These are phyloP conservation scores for Hedya salicella DNA, from an alignment of 2,888 invertebrate species.

Conservation along the genomic window DNA sequence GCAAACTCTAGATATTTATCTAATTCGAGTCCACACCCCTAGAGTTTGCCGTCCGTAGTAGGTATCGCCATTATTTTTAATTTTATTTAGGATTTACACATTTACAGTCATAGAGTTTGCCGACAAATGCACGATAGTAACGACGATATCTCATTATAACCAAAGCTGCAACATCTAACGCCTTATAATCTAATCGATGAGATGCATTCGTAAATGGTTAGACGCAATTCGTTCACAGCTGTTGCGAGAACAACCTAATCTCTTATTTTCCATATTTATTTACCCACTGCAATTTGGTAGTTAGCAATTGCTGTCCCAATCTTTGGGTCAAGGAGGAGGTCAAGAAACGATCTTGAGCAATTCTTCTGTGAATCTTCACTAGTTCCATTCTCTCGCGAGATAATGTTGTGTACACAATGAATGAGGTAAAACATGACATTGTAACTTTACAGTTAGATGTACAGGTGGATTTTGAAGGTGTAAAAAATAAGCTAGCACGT, in stretches of 20 bases:
- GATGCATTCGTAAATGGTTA: background rate
- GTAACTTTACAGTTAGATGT: background rate
- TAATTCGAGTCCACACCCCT: too few species aligned
- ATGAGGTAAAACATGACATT: background rate
- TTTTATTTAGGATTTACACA: too few species aligned
- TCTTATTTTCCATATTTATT: background rate
- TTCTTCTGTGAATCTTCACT: constrained; percentile 33
- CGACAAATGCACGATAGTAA: too few species aligned
- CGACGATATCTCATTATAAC: too few species aligned
- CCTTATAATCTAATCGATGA: too few species aligned
- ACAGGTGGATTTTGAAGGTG: background rate
- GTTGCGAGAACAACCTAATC: background rate
- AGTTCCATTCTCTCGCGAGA: constrained; percentile 28
- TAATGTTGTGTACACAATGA: background rate
- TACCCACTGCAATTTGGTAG: constrained; percentile 25
- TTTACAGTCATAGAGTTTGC: too few species aligned
- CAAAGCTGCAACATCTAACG: too few species aligned
- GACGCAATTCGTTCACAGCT: too few species aligned
- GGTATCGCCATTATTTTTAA: too few species aligned
- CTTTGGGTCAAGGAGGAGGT: constrained; percentile 33
- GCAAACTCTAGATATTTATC: too few species aligned
- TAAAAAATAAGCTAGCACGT: too few species aligned
- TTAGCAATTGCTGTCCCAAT: constrained; percentile 31
- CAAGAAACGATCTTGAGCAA: constrained; percentile 34
- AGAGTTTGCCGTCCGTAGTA: too few species aligned